These are phyloP conservation scores for Hycleus cichorii DNA, from an alignment of 1,140 invertebrate species.

Conservation along the genomic window DNA sequence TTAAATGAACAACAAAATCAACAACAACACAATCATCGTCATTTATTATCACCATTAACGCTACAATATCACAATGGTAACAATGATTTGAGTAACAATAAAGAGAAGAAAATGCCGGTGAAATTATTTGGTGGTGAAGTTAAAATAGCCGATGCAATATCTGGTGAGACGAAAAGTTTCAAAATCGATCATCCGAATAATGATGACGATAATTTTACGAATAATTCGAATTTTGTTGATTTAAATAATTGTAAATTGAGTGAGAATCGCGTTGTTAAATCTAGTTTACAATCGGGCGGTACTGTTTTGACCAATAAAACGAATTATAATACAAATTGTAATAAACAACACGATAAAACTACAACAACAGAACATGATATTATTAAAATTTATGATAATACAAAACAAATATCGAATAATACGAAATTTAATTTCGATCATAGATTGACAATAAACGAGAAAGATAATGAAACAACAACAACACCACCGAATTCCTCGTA, in stretches of 20 bases:
- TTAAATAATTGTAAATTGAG: constrained; percentile 33
- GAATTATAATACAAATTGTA: constrained; percentile 1
- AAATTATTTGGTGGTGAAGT: constrained; percentile 75
- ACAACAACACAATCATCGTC: constrained; percentile 4
- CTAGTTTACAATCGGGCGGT: constrained; percentile 65
- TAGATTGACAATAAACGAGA: neutral
- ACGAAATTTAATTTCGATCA: no score
- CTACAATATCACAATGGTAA: constrained; percentile 6
- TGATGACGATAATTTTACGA: constrained; percentile 21
- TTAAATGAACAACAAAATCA: neutral
- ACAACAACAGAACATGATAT: no score
- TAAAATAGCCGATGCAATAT: constrained; percentile 45
- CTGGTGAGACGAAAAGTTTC: constrained; percentile 60
- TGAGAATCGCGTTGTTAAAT: constrained; percentile 54
- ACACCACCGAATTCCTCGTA: constrained; percentile 21
- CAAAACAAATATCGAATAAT: no score
- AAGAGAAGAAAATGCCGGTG: constrained; percentile 45
- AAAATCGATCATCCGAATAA: constrained; percentile 51
- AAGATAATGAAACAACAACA: neutral
- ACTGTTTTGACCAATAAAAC: constrained; percentile 53
- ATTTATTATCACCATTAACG: constrained; percentile 23
- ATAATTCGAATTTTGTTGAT: constrained; percentile 24
- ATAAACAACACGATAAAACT: no score
- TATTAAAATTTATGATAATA: no score
- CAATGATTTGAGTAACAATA: constrained; percentile 1